Conservation (phyloP, 2,797 vertebrate genomes). For the Melanotaenia nigrans region DNA sequence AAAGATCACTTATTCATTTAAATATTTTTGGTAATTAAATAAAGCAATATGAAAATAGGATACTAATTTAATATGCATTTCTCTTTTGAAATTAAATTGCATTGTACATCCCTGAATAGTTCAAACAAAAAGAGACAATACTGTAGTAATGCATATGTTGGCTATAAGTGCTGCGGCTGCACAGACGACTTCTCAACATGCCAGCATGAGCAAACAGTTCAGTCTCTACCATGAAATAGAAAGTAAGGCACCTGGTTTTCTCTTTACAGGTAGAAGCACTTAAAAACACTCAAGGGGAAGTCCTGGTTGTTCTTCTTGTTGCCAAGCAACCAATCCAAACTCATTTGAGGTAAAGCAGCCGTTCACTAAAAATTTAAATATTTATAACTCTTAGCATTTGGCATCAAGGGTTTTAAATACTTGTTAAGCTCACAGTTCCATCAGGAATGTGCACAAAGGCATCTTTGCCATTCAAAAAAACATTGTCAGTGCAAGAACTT, state of each 20-base stretch:
- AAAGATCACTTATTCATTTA: background rate
- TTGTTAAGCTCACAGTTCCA: conserved; percentile 21
- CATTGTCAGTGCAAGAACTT: background rate
- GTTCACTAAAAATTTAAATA: conserved; percentile 51
- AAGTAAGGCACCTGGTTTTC: conserved; percentile 17
- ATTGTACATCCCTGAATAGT: background rate
- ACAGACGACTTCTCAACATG: background rate
- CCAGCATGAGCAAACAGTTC: background rate
- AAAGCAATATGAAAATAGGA: background rate
- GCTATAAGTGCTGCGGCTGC: background rate
- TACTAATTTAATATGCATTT: background rate
- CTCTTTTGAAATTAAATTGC: background rate
- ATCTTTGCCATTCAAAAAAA: conserved; percentile 10
- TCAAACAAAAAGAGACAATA: background rate
- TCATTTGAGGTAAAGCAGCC: conserved; percentile 43
- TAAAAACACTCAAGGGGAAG: conserved; percentile 34
- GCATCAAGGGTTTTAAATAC: conserved; percentile 28
- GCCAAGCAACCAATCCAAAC: conserved; percentile 46
- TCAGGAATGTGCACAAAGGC: conserved; percentile 12
- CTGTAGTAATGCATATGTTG: background rate
- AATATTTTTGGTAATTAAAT: background rate
- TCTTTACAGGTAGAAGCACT: conserved; percentile 32
- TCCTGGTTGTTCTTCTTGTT: conserved; percentile 41
- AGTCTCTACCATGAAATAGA: conserved; percentile 4
- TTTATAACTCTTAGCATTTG: conserved; percentile 52